These are phyloP conservation scores for Drosophila austrosaltans DNA, from an alignment of 2,888 invertebrate genomes.

Conservation along the genomic window DNA sequence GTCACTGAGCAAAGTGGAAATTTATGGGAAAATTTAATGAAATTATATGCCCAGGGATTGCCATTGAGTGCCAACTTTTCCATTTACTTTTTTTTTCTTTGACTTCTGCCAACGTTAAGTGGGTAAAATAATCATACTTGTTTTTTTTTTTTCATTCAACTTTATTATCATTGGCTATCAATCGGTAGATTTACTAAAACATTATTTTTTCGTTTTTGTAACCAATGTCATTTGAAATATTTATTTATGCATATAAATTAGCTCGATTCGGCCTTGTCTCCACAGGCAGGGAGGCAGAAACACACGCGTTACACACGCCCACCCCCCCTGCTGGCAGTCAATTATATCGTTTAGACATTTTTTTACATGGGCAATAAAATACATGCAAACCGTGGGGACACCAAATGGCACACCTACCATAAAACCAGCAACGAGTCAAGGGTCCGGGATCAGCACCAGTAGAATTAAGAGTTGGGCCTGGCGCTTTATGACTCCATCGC, in stretches of 20 bases:
- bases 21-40: slow-evolving; percentile 64
- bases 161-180: slow-evolving; percentile 38
- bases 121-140: slow-evolving; percentile 1
- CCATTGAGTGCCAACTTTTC: slow-evolving; percentile 39
- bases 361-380: slow-evolving; percentile 68
- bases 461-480: slow-evolving; percentile 18
- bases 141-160: slow-evolving; percentile 13
- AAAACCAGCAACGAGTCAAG: slow-evolving; percentile 5
- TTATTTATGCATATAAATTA: slow-evolving; percentile 43
- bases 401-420: slow-evolving; percentile 57
- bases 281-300: slow-evolving; percentile 3
- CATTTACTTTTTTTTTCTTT: slow-evolving; percentile 13
- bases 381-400: slow-evolving; percentile 43
- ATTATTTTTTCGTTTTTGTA: slow-evolving; percentile 24
- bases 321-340: slow-evolving; percentile 52
- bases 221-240: slow-evolving; percentile 32
- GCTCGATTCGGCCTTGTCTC: slow-evolving; percentile 37
- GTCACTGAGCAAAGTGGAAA: slow-evolving; percentile 30
- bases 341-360: slow-evolving; percentile 72
- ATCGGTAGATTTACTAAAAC: slow-evolving; percentile 15
- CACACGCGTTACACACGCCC: slow-evolving; percentile 8
- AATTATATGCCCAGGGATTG: slow-evolving; percentile 46
- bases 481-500: slow-evolving; percentile 62
- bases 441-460: slow-evolving; percentile 3
- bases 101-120: not conserved